Evolutionary conservation across 1,140 invertebrate species (phyloP).

Genomic region (Drosophila sturtevanti): DNA sequence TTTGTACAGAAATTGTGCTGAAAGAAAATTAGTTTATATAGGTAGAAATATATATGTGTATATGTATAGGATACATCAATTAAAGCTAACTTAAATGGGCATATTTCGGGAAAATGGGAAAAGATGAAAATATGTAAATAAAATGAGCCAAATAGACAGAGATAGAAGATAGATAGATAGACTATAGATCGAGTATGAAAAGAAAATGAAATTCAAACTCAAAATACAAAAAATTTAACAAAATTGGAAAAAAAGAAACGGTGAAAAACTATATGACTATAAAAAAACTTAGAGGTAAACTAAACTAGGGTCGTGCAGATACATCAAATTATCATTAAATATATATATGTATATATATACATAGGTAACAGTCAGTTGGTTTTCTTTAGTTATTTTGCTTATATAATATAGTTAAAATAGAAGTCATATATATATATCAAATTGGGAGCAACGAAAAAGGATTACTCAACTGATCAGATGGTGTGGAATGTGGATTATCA

Average conservation of each 20-base stretch:
- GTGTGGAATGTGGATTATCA: neutral
- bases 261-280: neutral
- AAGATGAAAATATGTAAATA: neutral
- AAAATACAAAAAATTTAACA: neutral
- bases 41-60: constrained; percentile 25
- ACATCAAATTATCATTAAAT: constrained; percentile 9
- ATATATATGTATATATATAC: neutral
- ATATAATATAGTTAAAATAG: neutral
- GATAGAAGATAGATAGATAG: neutral
- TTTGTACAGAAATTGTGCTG: constrained; percentile 73
- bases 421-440: neutral
- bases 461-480: neutral
- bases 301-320: constrained; percentile 2
- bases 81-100: constrained; percentile 48
- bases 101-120: neutral
- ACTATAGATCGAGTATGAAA: neutral
- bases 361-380: constrained; percentile 6
- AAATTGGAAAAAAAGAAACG: neutral
- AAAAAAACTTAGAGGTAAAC: neutral
- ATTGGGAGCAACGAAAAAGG: neutral
- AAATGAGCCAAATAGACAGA: constrained; percentile 1
- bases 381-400: constrained; percentile 1
- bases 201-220: neutral
- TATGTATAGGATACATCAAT: constrained; percentile 10
- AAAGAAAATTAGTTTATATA: constrained; percentile 63